phyloP scores from a whole-genome alignment of 1,140 invertebrate genomes.

The Macrocentrus cingulum region DNA sequence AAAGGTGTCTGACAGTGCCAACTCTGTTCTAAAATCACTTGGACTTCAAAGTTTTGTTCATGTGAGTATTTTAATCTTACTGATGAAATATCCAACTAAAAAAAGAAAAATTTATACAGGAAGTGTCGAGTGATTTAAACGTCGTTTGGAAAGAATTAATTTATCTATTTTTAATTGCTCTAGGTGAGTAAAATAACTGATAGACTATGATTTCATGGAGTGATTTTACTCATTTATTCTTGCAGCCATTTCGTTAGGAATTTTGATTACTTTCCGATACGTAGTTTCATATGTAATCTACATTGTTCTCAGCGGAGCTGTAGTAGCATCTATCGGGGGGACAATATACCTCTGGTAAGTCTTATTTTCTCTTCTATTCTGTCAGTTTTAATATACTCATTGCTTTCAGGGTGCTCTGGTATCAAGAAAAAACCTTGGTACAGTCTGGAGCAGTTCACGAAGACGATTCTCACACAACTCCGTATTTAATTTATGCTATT shows the following conservation, averaged over 20 bases:
- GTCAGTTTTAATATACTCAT: background rate
- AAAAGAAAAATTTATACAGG: constrained; percentile 47
- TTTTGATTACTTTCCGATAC: constrained; percentile 66
- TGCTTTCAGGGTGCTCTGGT: constrained; percentile 39
- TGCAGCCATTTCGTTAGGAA: constrained; percentile 63
- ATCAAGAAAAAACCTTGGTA: constrained; percentile 43
- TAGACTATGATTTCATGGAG: background rate
- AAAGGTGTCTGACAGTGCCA: constrained; percentile 46
- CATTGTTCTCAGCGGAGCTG: constrained; percentile 65
- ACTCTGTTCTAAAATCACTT: constrained; percentile 57
- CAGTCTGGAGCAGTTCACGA: constrained; percentile 43
- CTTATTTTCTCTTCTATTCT: constrained; percentile 16
- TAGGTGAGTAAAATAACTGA: constrained; percentile 57
- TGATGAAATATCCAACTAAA: background rate
- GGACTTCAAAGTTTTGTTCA: constrained; percentile 62
- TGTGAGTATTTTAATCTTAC: constrained; percentile 42
- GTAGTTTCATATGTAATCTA: constrained; percentile 69
- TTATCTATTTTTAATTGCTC: constrained; percentile 64
- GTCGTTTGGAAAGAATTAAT: constrained; percentile 66
- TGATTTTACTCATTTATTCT: constrained; percentile 32
- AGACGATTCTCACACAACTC: constrained; percentile 42
- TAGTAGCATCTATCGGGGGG: constrained; percentile 62
- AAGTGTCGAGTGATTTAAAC: constrained; percentile 65
- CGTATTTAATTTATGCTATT: constrained; percentile 64
- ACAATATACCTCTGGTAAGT: constrained; percentile 72